Conservation (phyloP, 2,797 vertebrate genomes). For the Saxicola maurus region DNA sequence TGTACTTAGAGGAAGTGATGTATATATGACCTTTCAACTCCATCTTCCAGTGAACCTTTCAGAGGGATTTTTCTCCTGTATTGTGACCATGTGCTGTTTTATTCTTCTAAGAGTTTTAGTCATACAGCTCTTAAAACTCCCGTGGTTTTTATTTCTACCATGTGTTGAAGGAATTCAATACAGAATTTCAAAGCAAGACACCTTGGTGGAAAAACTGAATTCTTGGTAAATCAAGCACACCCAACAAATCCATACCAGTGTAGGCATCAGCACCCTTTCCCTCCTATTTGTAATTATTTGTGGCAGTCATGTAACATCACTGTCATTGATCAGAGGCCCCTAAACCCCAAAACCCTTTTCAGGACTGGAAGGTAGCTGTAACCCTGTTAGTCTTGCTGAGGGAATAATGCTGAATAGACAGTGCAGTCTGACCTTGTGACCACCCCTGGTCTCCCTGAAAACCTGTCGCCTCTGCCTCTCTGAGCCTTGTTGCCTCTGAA, state of each 20-base stretch:
- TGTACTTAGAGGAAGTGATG: not conserved
- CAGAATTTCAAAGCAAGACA: not conserved
- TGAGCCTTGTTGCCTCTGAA: not conserved
- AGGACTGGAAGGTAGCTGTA: fast-evolving
- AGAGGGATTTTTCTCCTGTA: not conserved
- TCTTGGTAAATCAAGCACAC: not conserved
- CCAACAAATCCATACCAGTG: not conserved
- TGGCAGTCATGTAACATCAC: not conserved
- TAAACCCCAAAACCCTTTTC: not conserved
- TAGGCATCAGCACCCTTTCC: not conserved
- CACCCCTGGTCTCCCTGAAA: not conserved
- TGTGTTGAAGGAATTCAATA: conserved; percentile 27
- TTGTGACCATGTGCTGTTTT: conserved; percentile 9
- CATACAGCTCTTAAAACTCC: not conserved
- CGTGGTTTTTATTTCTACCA: not conserved
- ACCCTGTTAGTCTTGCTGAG: not conserved
- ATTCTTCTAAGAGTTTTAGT: conserved; percentile 2
- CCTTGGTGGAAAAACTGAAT: not conserved
- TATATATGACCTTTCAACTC: not conserved
- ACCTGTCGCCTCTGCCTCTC: not conserved
- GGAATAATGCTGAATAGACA: not conserved
- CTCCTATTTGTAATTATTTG: not conserved
- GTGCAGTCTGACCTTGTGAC: not conserved
- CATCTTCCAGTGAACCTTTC: not conserved
- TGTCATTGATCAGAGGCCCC: not conserved